phyloP scores from a whole-genome alignment of 2,797 vertebrate species.

The Macrochelys suwanniensis region DNA sequence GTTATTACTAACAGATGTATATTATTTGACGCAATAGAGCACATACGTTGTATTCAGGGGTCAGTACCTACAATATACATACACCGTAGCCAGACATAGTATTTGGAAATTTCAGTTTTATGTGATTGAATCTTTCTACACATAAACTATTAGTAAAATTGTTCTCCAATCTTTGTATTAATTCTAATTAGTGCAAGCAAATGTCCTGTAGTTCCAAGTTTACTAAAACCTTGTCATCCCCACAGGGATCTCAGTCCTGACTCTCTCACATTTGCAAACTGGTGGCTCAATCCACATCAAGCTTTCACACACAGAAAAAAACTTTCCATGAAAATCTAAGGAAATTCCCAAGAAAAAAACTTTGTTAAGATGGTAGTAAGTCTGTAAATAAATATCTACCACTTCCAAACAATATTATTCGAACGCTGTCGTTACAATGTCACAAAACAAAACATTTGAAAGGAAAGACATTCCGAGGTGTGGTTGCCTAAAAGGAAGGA shows the following conservation, averaged over 20 bases:
- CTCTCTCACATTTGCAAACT: background rate
- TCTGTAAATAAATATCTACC: background rate
- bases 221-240: too few species aligned
- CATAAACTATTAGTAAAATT: background rate
- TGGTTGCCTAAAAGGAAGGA: background rate
- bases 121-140: conserved; percentile 5
- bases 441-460: background rate
- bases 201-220: background rate
- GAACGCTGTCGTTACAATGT: background rate
- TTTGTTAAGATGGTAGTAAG: background rate
- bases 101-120: background rate
- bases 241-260: background rate
- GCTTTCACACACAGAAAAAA: background rate
- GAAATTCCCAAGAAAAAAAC: background rate
- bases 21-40: conserved; percentile 29
- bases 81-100: conserved; percentile 9
- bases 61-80: background rate
- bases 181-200: background rate
- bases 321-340: background rate
- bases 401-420: background rate
- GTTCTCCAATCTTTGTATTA: background rate
- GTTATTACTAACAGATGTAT: conserved; percentile 70
- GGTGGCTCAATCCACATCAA: background rate
- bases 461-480: background rate
- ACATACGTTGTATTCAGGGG: conserved; percentile 13